Percentiles rank a stretch among this genome's conserved stretches.
Conservation (phyloP, 53 echinoderm and acorn worm species). For the Pentamera pediparva region DNA sequence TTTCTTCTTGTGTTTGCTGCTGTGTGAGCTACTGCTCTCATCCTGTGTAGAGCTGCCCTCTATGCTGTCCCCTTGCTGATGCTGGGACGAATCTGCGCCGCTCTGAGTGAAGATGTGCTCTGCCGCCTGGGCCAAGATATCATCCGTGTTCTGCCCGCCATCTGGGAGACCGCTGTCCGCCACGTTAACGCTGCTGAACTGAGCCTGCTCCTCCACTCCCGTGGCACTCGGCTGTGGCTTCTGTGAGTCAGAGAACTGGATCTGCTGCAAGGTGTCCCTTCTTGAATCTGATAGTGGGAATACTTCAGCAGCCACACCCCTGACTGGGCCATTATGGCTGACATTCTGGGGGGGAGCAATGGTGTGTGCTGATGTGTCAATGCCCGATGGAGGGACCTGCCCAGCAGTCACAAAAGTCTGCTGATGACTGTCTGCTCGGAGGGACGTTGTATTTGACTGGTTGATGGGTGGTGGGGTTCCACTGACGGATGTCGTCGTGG, state of each 20-base stretch:
- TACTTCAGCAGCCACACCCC: neutral
- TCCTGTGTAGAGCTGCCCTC: constrained; percentile 29
- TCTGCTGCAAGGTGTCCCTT: neutral
- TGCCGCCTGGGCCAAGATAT: constrained; percentile 94
- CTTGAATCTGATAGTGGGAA: neutral
- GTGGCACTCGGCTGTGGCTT: neutral
- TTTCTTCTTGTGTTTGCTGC: constrained; percentile 82
- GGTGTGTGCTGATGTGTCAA: neutral
- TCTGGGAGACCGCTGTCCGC: neutral
- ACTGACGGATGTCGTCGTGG: neutral
- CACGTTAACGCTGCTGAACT: neutral
- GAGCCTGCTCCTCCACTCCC: neutral
- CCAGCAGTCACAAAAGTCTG: neutral
- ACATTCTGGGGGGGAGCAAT: neutral
- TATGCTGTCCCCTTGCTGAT: neutral
- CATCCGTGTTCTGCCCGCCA: constrained; percentile 13
- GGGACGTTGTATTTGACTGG: neutral
- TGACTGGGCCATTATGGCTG: neutral
- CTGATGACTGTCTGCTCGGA: neutral
- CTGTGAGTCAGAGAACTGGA: neutral
- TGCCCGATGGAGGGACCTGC: neutral
- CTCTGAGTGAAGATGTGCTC: constrained; percentile 75
- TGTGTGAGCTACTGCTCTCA: constrained; percentile 47
- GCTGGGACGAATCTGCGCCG: neutral
- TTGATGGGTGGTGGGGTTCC: neutral